Conservation (phyloP, 2,113 vertebrate species). For the Muntiacus reevesi region DNA sequence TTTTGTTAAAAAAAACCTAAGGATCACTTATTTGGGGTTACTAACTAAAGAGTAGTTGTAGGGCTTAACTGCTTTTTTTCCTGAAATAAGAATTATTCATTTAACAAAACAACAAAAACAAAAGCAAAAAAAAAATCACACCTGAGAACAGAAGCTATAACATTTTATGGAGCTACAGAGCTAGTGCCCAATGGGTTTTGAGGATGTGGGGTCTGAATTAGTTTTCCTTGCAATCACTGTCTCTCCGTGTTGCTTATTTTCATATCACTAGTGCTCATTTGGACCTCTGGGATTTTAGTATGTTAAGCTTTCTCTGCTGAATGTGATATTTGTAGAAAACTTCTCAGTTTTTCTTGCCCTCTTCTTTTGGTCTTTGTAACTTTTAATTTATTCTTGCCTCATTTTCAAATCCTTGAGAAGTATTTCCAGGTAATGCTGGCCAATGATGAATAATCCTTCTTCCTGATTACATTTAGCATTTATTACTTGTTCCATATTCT, state of each 20-base stretch:
- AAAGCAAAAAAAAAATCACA: not conserved
- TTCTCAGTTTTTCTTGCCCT: not conserved
- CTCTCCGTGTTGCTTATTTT: not conserved
- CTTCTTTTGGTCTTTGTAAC: not conserved
- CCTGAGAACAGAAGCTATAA: not conserved
- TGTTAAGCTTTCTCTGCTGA: slow-evolving; percentile 7
- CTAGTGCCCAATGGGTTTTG: not conserved
- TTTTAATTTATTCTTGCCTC: slow-evolving; percentile 1
- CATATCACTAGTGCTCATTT: not conserved
- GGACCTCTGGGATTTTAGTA: not conserved
- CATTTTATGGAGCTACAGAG: not conserved
- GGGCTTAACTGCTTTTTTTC: not conserved
- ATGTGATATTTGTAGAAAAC: not conserved
- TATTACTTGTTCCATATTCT: not conserved
- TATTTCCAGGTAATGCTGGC: not conserved
- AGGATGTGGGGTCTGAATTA: not conserved
- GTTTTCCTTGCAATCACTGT: not conserved
- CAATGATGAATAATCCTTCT: not conserved
- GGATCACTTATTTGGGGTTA: not conserved
- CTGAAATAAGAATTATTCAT: not conserved
- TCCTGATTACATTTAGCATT: not conserved
- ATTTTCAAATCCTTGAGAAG: slow-evolving; percentile 12
- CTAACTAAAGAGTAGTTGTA: not conserved
- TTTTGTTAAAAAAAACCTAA: not conserved
- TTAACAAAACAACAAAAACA: not conserved